These are phyloP conservation scores for Myathropa florea DNA, from an alignment of 2,888 invertebrate species.

Conservation along the genomic window DNA sequence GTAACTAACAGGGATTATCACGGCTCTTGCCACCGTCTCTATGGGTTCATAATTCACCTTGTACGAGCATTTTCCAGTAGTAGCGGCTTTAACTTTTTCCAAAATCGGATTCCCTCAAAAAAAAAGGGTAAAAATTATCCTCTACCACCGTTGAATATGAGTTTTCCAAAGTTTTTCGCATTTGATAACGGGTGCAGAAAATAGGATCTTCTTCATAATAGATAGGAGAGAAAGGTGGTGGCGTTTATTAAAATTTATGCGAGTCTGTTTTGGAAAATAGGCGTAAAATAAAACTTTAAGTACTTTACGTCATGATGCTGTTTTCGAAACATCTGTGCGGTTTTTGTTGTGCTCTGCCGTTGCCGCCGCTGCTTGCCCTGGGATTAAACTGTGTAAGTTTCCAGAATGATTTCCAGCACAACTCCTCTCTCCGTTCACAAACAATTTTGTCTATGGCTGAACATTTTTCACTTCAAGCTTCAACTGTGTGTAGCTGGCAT, in stretches of 20 bases:
- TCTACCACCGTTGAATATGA: slow-evolving; percentile 31
- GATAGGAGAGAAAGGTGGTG: slow-evolving; percentile 20
- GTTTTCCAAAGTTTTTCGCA: slow-evolving; percentile 23
- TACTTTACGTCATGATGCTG: slow-evolving; percentile 45
- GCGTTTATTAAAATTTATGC: slow-evolving; percentile 51
- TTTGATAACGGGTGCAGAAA: slow-evolving; percentile 47
- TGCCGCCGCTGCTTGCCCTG: not conserved
- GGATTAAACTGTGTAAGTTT: slow-evolving; percentile 48
- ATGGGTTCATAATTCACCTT: not conserved
- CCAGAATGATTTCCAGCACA: slow-evolving; percentile 25
- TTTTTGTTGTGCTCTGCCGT: slow-evolving; percentile 4
- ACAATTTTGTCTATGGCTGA: slow-evolving; percentile 1
- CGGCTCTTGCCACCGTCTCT: not conserved
- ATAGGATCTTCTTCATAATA: slow-evolving; percentile 28
- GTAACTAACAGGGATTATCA: not conserved
- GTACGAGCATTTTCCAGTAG: not conserved
- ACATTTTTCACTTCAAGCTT: slow-evolving; percentile 19
- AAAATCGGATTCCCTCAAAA: slow-evolving; percentile 4
- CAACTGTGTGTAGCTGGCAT: slow-evolving; percentile 8
- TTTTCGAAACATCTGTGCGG: slow-evolving; percentile 46
- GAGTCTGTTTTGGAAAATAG: slow-evolving; percentile 49
- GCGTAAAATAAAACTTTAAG: slow-evolving; percentile 60
- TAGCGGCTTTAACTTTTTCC: slow-evolving; percentile 18
- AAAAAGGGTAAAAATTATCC: slow-evolving; percentile 17
- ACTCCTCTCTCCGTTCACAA: not conserved